These are phyloP conservation scores for Aix galericulata DNA, from an alignment of 2,113 vertebrate genomes.

Conservation along the genomic window DNA sequence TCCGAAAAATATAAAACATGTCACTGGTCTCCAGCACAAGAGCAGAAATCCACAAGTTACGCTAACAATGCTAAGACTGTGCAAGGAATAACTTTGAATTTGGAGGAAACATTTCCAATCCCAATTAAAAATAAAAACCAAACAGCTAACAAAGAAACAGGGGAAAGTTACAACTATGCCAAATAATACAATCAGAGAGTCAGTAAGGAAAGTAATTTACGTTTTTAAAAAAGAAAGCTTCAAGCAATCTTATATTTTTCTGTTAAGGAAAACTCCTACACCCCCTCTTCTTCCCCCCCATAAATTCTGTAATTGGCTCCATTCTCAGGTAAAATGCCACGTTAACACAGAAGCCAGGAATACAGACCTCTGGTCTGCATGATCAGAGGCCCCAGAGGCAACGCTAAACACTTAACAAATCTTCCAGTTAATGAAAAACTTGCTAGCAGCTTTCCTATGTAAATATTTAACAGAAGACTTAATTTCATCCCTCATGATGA, in stretches of 20 bases:
- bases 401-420: not conserved
- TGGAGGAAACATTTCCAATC: not conserved
- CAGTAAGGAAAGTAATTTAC: not conserved
- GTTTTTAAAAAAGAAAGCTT: not conserved
- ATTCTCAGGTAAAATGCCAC: not conserved
- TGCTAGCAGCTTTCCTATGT: not conserved
- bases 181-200: not conserved
- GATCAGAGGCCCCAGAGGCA: not conserved
- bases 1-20: not conserved
- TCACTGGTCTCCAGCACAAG: not conserved
- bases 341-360: not conserved
- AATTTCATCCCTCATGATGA: not conserved
- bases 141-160: not conserved
- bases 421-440: slow-evolving; percentile 37
- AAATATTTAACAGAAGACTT: slow-evolving; percentile 51
- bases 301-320: not conserved
- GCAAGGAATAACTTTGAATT: not conserved
- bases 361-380: not conserved
- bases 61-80: not conserved
- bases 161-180: not conserved
- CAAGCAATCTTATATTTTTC: not conserved
- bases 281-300: too few relatives aligned
- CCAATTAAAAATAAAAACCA: not conserved
- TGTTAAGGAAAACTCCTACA: not conserved
- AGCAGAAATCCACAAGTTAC: not conserved